Conservation (phyloP, 2,888 invertebrate species). For the Psylliodes chrysocephalus region DNA sequence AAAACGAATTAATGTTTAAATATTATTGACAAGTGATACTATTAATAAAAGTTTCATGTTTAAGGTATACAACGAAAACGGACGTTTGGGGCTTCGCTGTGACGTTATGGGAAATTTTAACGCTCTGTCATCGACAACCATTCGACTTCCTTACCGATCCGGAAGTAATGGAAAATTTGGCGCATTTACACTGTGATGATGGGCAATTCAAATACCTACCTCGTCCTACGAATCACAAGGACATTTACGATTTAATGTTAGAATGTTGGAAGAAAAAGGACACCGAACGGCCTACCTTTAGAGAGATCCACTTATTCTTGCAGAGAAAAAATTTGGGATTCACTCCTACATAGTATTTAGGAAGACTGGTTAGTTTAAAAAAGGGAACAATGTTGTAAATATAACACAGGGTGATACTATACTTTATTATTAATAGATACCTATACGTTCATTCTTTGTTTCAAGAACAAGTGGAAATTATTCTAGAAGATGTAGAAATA, state of each 20-base stretch:
- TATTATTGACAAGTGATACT: too few species aligned
- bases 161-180: slow-evolving; percentile 84
- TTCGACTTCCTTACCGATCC: slow-evolving; percentile 80
- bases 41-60: too few species aligned
- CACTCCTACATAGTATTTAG: slow-evolving; percentile 65
- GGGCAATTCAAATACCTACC: slow-evolving; percentile 72
- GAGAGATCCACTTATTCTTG: slow-evolving; percentile 84
- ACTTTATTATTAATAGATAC: slow-evolving; percentile 27
- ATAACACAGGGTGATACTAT: slow-evolving; percentile 64
- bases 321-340: slow-evolving; percentile 77
- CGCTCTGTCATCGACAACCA: slow-evolving; percentile 80
- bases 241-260: slow-evolving; percentile 85
- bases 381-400: slow-evolving; percentile 62
- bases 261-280: slow-evolving; percentile 88
- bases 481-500: not conserved
- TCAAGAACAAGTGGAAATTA: not conserved
- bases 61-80: slow-evolving; percentile 82
- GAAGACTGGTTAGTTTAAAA: slow-evolving; percentile 59
- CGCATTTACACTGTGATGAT: slow-evolving; percentile 74
- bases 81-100: slow-evolving; percentile 94
- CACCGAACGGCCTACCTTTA: slow-evolving; percentile 79
- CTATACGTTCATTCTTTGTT: slow-evolving; percentile 16
- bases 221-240: slow-evolving; percentile 72
- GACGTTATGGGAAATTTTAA: slow-evolving; percentile 87
- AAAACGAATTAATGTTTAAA: too few species aligned